Conservation (phyloP, 1,140 invertebrate species). For the Melitaea cinxia region DNA sequence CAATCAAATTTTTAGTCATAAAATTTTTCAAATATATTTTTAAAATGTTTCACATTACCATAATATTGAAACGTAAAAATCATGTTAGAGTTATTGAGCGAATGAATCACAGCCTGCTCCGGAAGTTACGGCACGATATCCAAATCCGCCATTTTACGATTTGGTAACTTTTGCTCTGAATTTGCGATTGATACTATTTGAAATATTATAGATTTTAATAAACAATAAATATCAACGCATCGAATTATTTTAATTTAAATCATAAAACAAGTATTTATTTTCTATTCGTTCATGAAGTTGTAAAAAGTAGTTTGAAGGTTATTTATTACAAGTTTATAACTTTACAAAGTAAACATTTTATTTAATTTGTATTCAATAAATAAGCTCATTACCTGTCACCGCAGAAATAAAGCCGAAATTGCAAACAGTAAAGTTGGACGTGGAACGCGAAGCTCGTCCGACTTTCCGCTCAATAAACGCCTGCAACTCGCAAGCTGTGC, state of each 20-base stretch:
- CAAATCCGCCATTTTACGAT: constrained; percentile 14
- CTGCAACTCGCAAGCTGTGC: constrained; percentile 9
- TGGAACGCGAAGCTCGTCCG: constrained; percentile 5
- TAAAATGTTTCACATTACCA: neutral
- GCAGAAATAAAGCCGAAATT: constrained; percentile 16
- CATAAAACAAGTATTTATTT: too few relatives aligned
- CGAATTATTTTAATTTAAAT: neutral
- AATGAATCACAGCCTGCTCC: constrained; percentile 10
- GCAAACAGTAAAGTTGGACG: constrained; percentile 20
- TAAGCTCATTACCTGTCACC: constrained; percentile 9
- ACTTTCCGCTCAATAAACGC: constrained; percentile 24
- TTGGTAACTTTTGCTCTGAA: constrained; percentile 17
- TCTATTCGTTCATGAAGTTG: too few relatives aligned
- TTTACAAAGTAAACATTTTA: constrained; percentile 1
- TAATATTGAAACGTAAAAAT: constrained; percentile 2
- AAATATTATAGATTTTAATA: neutral
- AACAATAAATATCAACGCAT: neutral
- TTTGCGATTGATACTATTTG: constrained; percentile 5
- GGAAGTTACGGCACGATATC: constrained; percentile 12
- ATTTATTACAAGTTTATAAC: too few relatives aligned
- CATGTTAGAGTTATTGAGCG: constrained; percentile 9
- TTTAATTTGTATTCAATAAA: neutral
- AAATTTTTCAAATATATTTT: too few relatives aligned
- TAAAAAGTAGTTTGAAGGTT: neutral
- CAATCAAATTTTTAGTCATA: too few relatives aligned